A percentile compares a stretch with the other conserved stretches of the same genome.
phyloP scores from a whole-genome alignment of 2,113 vertebrate species.

The Lontra canadensis region DNA sequence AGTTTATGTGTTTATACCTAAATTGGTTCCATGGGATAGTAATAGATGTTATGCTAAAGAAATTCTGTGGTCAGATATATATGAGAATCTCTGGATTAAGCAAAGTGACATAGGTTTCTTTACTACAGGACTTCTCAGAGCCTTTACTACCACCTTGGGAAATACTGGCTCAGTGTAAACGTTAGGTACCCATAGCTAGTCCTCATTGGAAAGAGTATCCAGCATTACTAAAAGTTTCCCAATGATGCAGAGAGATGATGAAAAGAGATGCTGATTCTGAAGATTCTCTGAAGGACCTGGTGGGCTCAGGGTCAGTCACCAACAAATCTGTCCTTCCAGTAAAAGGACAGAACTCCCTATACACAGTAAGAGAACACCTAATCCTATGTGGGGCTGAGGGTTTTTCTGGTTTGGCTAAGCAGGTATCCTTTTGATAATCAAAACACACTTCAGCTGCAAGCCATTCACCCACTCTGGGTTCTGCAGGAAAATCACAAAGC shows the following conservation, averaged over 20 bases:
- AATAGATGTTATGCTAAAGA: conserved; percentile 56
- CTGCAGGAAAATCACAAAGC: not conserved
- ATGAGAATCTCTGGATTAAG: conserved; percentile 52
- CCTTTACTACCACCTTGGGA: conserved; percentile 54
- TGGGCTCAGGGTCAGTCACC: not conserved
- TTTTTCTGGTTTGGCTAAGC: not conserved
- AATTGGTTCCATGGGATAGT: conserved; percentile 38
- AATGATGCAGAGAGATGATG: not conserved
- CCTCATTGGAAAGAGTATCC: not conserved
- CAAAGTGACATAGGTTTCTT: conserved; percentile 65
- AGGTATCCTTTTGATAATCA: not conserved
- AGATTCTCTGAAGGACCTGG: not conserved
- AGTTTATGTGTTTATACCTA: conserved; percentile 52
- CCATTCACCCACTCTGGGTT: not conserved
- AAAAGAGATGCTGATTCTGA: not conserved
- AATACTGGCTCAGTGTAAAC: not conserved
- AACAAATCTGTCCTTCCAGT: not conserved
- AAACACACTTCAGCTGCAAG: not conserved
- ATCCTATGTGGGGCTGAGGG: not conserved
- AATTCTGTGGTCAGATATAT: conserved; percentile 49
- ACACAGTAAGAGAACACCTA: not conserved
- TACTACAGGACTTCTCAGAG: conserved; percentile 58
- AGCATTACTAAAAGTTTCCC: not conserved
- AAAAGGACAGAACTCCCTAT: not conserved
- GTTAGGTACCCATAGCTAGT: not conserved